phyloP scores from a whole-genome alignment of 2,888 invertebrate species.

The Pristionchus mayeri region DNA sequence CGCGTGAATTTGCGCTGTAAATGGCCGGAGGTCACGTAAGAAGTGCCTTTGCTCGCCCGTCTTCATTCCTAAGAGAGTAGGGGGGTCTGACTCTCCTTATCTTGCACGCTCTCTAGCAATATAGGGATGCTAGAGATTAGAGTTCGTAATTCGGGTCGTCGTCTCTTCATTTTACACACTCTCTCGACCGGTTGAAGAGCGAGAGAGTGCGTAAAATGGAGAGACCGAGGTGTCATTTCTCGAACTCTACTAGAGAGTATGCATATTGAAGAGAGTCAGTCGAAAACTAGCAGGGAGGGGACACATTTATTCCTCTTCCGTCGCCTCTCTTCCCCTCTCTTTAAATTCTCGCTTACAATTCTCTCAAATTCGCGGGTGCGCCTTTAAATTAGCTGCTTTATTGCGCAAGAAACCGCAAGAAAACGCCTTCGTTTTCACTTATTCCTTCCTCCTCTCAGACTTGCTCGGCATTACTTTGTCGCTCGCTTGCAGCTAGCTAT shows the following conservation, averaged over 20 bases:
- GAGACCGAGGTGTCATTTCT: too few species aligned
- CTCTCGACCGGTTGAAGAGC: too few species aligned
- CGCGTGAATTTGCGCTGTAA: not conserved
- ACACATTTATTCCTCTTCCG: too few species aligned
- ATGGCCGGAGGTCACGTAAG: conserved; percentile 19
- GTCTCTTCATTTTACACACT: too few species aligned
- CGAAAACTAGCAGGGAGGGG: too few species aligned
- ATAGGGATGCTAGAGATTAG: not conserved
- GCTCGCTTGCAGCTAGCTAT: too few species aligned
- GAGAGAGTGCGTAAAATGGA: too few species aligned
- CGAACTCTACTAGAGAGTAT: too few species aligned
- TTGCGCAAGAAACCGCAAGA: not conserved
- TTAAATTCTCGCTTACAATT: conserved; percentile 18
- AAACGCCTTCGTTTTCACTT: not conserved
- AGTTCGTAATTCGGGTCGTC: too few species aligned
- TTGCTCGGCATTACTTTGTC: too few species aligned
- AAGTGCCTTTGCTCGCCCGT: not conserved
- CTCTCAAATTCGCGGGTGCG: too few species aligned
- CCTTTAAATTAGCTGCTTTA: conserved; percentile 38
- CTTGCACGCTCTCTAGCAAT: not conserved
- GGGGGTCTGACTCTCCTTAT: not conserved
- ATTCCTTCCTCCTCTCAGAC: not conserved
- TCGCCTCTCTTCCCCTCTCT: not conserved
- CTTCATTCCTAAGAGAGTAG: conserved; percentile 41
- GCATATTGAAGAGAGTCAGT: not conserved